These are phyloP conservation scores for Propithecus coquereli DNA, from an alignment of 2,113 vertebrate species.

Conservation along the genomic window DNA sequence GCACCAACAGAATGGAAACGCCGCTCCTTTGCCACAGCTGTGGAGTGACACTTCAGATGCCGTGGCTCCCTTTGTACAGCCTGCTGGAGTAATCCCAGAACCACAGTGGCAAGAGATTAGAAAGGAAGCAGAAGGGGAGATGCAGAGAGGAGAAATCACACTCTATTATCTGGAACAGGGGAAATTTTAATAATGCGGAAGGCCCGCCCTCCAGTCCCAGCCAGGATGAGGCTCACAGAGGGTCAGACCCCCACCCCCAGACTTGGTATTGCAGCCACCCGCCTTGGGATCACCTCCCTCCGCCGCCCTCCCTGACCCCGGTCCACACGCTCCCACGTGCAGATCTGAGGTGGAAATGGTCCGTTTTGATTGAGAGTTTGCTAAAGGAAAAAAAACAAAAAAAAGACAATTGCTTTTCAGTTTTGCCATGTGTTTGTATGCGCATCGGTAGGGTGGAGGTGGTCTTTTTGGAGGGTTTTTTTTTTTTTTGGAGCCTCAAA, in stretches of 20 bases:
- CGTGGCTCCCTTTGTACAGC: constrained; percentile 89
- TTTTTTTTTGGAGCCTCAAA: constrained; percentile 50
- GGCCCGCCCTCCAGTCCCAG: constrained; percentile 70
- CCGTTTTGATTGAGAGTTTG: neutral
- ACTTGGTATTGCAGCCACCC: neutral
- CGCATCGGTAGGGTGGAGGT: neutral
- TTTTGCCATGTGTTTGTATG: neutral
- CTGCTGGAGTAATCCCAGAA: constrained; percentile 93
- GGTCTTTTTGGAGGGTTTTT: neutral
- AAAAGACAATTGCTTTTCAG: rapidly evolving
- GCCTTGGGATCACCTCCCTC: neutral
- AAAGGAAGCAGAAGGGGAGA: constrained; percentile 77
- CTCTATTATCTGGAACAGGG: constrained; percentile 87
- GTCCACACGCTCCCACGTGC: neutral
- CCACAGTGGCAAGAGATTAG: constrained; percentile 93
- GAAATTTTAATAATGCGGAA: constrained; percentile 83
- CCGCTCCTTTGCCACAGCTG: constrained; percentile 89
- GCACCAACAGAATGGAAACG: constrained; percentile 87
- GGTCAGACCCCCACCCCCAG: neutral
- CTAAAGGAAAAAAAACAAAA: neutral
- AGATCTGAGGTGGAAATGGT: neutral
- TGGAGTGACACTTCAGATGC: constrained; percentile 93
- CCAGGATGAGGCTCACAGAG: neutral
- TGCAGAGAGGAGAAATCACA: constrained; percentile 70
- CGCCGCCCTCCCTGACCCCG: neutral